Conservation (phyloP, 2,888 invertebrate species). For the Autographa pulchrina region DNA sequence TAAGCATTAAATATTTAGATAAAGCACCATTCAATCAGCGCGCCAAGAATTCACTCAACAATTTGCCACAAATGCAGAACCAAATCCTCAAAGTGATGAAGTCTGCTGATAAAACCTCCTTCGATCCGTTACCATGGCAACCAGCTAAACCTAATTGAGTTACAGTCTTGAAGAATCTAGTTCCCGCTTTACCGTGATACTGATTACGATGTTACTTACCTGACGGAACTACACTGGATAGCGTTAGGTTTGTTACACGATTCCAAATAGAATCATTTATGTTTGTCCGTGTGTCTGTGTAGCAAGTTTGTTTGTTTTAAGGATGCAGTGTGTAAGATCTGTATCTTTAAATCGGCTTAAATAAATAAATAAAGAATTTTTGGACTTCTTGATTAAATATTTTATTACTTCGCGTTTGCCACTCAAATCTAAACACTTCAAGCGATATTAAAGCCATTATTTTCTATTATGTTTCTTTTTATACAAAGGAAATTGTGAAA, state of each 20-base stretch:
- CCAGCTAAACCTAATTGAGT: constrained; percentile 67
- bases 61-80: background rate
- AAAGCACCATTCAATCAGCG: background rate
- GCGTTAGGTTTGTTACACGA: background rate
- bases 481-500: too few species aligned
- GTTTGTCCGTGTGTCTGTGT: background rate
- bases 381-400: too few species aligned
- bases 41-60: background rate
- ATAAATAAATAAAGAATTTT: too few species aligned
- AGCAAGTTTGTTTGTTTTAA: background rate
- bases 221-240: constrained; percentile 26
- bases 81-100: constrained; percentile 47
- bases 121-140: constrained; percentile 26
- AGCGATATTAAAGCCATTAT: background rate
- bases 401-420: too few species aligned
- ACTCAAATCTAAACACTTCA: too few species aligned
- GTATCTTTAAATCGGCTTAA: too few species aligned
- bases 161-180: constrained; percentile 59
- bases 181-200: constrained; percentile 36
- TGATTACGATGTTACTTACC: constrained; percentile 36
- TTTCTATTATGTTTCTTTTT: background rate
- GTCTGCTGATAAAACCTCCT: constrained; percentile 51
- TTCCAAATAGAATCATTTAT: background rate
- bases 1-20: background rate
- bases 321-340: background rate